Evolutionary conservation across 1,140 invertebrate species (phyloP).

Genomic region (Brachionus paranguensis): DNA sequence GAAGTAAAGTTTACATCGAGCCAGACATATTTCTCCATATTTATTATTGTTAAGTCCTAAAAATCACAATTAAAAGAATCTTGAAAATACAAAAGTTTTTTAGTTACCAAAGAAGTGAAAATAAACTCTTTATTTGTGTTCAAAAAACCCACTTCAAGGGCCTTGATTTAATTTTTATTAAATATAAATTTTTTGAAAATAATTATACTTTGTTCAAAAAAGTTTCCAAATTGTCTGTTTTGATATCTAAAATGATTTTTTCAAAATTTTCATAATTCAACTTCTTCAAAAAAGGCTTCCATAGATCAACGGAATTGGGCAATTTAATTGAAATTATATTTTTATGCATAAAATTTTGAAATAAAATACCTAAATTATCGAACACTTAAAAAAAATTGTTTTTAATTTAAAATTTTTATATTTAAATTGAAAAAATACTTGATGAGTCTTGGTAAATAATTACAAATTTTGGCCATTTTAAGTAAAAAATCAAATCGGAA

Average conservation of each 20-base stretch:
- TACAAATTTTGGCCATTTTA: neutral
- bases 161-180: neutral
- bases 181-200: neutral
- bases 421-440: neutral
- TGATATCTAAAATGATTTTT: neutral
- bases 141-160: neutral
- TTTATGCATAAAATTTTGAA: neutral
- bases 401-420: neutral
- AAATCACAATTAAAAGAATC: neutral
- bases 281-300: constrained; percentile 14
- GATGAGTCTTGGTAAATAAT: neutral
- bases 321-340: neutral
- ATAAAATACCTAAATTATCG: neutral
- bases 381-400: neutral
- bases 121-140: neutral
- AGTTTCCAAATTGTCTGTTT: neutral
- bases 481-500: neutral
- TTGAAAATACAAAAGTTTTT: neutral
- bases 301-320: neutral
- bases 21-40: constrained; percentile 2
- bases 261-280: neutral
- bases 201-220: neutral
- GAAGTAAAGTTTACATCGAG: neutral
- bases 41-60: neutral
- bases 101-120: neutral